Percentiles rank a stretch among this genome's conserved stretches.
Evolutionary conservation across 2,888 invertebrate genomes (phyloP).

Genomic region (Anthophora plumipes): DNA sequence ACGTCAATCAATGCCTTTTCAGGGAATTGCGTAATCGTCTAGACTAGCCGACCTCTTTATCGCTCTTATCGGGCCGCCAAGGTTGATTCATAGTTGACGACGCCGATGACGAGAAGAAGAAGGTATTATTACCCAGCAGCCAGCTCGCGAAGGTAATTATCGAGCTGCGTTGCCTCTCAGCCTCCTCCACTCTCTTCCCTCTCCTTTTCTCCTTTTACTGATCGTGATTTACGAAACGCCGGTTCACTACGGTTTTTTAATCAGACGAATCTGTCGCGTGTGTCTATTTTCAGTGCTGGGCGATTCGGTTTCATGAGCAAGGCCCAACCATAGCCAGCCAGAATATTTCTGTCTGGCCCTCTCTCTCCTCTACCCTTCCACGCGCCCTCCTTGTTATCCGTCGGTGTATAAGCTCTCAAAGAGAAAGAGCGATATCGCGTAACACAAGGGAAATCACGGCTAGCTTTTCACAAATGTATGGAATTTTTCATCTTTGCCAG

Average conservation of each 20-base stretch:
- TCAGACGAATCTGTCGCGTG: not conserved
- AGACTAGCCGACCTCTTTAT: slow-evolving; percentile 81
- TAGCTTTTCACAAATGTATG: slow-evolving; percentile 72
- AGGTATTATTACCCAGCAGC: slow-evolving; percentile 61
- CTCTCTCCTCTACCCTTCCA: not conserved
- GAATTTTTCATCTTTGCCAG: slow-evolving; percentile 70
- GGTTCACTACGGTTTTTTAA: slow-evolving; percentile 8
- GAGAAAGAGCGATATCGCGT: slow-evolving; percentile 48
- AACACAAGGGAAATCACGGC: slow-evolving; percentile 71
- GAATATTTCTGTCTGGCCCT: slow-evolving; percentile 39
- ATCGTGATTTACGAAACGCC: slow-evolving; percentile 1
- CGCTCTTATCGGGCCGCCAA: slow-evolving; percentile 78
- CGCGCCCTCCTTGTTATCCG: slow-evolving; percentile 46
- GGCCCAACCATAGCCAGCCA: not conserved
- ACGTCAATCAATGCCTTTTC: slow-evolving; percentile 78
- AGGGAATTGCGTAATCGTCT: slow-evolving; percentile 81
- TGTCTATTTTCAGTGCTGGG: slow-evolving; percentile 3
- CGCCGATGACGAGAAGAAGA: slow-evolving; percentile 44
- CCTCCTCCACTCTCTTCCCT: not conserved
- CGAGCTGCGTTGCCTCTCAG: slow-evolving; percentile 30
- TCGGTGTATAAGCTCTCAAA: slow-evolving; percentile 27
- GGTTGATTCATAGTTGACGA: slow-evolving; percentile 73
- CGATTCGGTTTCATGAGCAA: not conserved
- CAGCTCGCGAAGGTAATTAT: slow-evolving; percentile 52
- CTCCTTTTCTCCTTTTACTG: not conserved